A percentile compares a stretch with the other conserved stretches of the same genome.
These are phyloP conservation scores for Rhynchotus rufescens DNA, from an alignment of 2,797 vertebrate genomes.

Conservation along the genomic window DNA sequence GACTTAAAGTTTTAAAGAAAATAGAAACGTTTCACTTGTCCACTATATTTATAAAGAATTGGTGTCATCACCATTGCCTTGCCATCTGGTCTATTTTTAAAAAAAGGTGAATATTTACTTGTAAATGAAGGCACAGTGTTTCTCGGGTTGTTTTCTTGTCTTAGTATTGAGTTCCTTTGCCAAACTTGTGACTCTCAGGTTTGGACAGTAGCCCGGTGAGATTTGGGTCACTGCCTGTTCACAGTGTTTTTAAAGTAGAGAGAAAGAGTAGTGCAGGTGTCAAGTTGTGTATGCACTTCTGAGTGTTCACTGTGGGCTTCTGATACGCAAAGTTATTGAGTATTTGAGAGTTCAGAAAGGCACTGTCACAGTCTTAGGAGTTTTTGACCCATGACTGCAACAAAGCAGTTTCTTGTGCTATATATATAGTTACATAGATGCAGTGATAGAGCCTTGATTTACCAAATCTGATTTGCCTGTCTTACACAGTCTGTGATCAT, in stretches of 20 bases:
- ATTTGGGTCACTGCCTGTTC: neutral
- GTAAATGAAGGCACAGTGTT: neutral
- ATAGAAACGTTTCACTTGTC: neutral
- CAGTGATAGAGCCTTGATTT: neutral
- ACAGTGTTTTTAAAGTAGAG: constrained; percentile 9
- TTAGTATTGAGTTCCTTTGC: neutral
- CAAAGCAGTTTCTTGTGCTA: neutral
- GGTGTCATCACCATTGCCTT: neutral
- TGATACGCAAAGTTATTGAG: neutral
- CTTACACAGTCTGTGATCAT: neutral
- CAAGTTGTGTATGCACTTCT: neutral
- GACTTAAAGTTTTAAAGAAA: neutral
- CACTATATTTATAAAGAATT: neutral
- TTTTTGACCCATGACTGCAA: neutral
- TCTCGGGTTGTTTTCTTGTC: neutral
- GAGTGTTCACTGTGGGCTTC: neutral
- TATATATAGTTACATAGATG: neutral
- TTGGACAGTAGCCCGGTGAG: neutral
- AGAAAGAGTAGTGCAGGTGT: neutral
- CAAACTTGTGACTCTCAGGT: neutral
- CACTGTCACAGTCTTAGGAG: neutral
- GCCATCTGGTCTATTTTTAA: neutral
- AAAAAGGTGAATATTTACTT: neutral
- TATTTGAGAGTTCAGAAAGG: neutral
- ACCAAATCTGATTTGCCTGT: neutral